Conservation (phyloP, 2,888 invertebrate species). For the Neoitamus cyanurus region DNA sequence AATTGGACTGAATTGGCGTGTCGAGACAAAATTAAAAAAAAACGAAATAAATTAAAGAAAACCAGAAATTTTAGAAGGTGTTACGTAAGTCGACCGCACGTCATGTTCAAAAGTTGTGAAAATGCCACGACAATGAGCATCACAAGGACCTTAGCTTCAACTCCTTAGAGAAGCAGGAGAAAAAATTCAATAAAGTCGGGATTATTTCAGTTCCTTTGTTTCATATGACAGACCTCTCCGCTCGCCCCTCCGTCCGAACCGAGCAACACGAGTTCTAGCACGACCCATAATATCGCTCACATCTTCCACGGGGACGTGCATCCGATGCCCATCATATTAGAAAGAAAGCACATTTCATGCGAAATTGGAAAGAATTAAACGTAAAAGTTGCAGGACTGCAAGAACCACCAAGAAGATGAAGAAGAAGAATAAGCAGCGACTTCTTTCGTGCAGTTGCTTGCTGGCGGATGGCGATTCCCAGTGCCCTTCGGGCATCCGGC, state of each 20-base stretch:
- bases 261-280: background rate
- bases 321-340: background rate
- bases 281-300: background rate
- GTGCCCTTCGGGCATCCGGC: background rate
- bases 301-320: background rate
- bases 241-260: background rate
- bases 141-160: background rate
- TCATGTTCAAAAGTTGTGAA: background rate
- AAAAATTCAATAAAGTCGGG: background rate
- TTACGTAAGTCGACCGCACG: background rate
- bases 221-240: background rate
- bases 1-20: too few species aligned
- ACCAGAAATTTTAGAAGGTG: background rate
- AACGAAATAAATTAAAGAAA: background rate
- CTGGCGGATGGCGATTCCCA: background rate
- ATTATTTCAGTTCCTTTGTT: slow-evolving; percentile 5
- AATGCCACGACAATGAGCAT: background rate
- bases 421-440: background rate
- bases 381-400: background rate
- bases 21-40: too few species aligned
- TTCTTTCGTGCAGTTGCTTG: background rate
- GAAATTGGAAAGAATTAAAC: slow-evolving; percentile 1
- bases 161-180: background rate
- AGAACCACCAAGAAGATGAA: background rate
- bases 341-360: background rate